Evolutionary conservation across 1,140 invertebrate genomes (phyloP).

Genomic region (Caerostris darwini): DNA sequence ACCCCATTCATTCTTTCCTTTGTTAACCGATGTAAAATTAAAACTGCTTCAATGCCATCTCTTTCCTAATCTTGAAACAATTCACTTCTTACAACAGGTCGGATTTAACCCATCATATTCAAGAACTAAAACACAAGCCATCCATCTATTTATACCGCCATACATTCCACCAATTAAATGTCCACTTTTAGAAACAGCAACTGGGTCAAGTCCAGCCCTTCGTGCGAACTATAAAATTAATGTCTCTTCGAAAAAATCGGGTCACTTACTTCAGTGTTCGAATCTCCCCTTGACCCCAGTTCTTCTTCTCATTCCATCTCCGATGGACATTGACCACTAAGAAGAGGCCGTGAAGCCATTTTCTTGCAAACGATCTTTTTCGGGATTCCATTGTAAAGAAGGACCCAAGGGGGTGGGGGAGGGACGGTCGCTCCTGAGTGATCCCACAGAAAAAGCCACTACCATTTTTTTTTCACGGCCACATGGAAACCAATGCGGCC

Average conservation of each 20-base stretch:
- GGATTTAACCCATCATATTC: no score
- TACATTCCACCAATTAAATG: no score
- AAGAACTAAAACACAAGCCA: no score
- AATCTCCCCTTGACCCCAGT: not conserved
- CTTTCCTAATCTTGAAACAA: no score
- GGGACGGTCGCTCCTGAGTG: not conserved
- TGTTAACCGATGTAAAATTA: no score
- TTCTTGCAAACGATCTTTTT: not conserved
- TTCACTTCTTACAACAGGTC: no score
- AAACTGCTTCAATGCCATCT: no score
- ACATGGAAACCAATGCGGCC: constrained; percentile 23
- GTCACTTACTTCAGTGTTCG: not conserved
- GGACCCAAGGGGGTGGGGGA: not conserved
- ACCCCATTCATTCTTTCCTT: no score
- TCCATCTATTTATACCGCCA: no score
- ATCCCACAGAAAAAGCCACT: not conserved
- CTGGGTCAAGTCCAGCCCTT: no score
- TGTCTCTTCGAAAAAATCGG: not conserved
- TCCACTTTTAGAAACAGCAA: no score
- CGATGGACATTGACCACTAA: not conserved
- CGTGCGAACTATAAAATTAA: no score
- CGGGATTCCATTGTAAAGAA: not conserved
- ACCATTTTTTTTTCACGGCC: not conserved
- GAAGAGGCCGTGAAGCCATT: not conserved
- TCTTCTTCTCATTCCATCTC: not conserved